phyloP scores from a whole-genome alignment of 2,888 invertebrate genomes.

The Hypolimnas misippus region DNA sequence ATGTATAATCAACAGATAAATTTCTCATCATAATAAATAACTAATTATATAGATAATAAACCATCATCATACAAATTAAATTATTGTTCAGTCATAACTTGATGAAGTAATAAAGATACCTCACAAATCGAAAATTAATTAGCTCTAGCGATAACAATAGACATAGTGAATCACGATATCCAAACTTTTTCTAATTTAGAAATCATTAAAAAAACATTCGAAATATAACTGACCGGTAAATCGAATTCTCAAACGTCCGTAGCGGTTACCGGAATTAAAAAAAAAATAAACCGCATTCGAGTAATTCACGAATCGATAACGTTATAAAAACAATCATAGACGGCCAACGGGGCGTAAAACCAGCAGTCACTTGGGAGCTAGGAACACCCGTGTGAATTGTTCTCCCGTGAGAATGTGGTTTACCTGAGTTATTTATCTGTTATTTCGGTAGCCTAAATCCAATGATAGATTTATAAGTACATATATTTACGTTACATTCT shows the following conservation, averaged over 20 bases:
- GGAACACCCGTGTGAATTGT: constrained; percentile 71
- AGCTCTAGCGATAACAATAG: background rate
- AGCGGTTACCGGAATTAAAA: constrained; percentile 31
- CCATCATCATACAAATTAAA: too few relatives aligned
- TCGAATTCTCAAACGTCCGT: constrained; percentile 46
- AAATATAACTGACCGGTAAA: constrained; percentile 44
- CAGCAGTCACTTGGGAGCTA: constrained; percentile 66
- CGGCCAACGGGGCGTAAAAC: constrained; percentile 76
- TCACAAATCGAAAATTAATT: background rate
- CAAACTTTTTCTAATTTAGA: constrained; percentile 10
- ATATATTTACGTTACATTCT: too few relatives aligned
- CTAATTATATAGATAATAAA: too few relatives aligned
- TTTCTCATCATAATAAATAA: too few relatives aligned
- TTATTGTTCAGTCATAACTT: too few relatives aligned
- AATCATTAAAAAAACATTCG: constrained; percentile 31
- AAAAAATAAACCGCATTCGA: constrained; percentile 46
- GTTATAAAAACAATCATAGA: constrained; percentile 50
- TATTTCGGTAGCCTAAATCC: constrained; percentile 20
- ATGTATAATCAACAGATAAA: background rate
- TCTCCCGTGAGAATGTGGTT: constrained; percentile 74
- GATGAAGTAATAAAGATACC: too few relatives aligned
- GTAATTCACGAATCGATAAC: constrained; percentile 52
- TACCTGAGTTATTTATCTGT: constrained; percentile 27
- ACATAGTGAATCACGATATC: constrained; percentile 1
- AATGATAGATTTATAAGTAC: too few relatives aligned